phyloP scores from a whole-genome alignment of 2,113 vertebrate genomes.

The Guaruba guarouba region DNA sequence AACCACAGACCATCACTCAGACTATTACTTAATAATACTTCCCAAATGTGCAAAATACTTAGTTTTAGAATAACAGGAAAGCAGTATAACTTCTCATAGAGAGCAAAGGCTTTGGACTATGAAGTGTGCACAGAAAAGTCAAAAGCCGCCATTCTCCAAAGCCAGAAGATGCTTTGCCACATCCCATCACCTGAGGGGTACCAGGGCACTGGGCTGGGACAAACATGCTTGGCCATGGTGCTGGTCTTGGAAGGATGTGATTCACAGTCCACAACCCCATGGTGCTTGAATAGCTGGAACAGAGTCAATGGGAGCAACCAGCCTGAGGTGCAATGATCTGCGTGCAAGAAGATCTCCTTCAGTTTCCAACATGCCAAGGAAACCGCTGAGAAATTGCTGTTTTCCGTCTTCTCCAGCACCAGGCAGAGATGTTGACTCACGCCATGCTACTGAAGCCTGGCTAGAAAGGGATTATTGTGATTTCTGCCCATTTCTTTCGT shows the following conservation, averaged over 20 bases:
- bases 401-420: conserved; percentile 67
- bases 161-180: background rate
- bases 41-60: conserved; percentile 64
- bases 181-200: background rate
- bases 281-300: background rate
- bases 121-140: rapidly evolving
- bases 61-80: conserved; percentile 61
- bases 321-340: background rate
- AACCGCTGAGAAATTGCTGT: conserved; percentile 76
- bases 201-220: rapidly evolving
- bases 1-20: conserved; percentile 25
- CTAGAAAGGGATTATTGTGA: conserved; percentile 74
- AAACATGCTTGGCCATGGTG: background rate
- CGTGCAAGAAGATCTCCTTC: conserved; percentile 4
- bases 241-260: background rate
- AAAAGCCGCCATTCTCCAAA: background rate
- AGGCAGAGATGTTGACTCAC: conserved; percentile 33
- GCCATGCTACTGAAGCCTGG: conserved; percentile 26
- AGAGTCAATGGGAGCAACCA: background rate
- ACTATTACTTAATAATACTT: conserved; percentile 53
- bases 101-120: background rate
- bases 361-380: conserved; percentile 51
- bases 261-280: rapidly evolving
- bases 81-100: background rate
- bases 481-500: conserved; percentile 51